These are phyloP conservation scores for Rhorus exstirpatorius DNA, from an alignment of 2,888 invertebrate species.

Conservation along the genomic window DNA sequence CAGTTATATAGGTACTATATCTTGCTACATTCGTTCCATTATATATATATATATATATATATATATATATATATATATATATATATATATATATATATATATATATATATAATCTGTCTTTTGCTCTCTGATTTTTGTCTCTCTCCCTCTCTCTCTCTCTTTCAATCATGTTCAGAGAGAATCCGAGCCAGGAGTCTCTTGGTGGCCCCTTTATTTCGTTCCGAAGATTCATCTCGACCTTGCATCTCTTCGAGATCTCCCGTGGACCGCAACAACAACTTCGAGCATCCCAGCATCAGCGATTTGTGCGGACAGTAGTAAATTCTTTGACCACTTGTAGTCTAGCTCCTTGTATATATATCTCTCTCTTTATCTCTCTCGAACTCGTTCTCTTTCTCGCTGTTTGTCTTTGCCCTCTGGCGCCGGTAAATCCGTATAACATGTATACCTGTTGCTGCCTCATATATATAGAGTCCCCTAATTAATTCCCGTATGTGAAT, in stretches of 20 bases:
- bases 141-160: slow-evolving; percentile 30
- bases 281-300: slow-evolving; percentile 46
- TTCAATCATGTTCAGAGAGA: slow-evolving; percentile 20
- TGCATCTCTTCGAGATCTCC: slow-evolving; percentile 72
- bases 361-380: slow-evolving; percentile 23
- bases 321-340: slow-evolving; percentile 52
- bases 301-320: slow-evolving; percentile 57
- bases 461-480: background rate
- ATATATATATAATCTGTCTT: slow-evolving; percentile 25
- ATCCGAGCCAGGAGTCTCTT: slow-evolving; percentile 36
- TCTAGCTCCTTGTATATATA: slow-evolving; percentile 28
- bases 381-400: slow-evolving; percentile 56
- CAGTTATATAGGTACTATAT: slow-evolving; percentile 62
- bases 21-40: slow-evolving; percentile 56
- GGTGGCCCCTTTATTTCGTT: slow-evolving; percentile 76
- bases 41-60: slow-evolving; percentile 9
- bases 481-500: background rate
- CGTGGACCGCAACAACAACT: slow-evolving; percentile 64
- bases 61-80: slow-evolving; percentile 4
- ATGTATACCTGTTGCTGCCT: slow-evolving; percentile 25
- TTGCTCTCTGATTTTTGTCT: slow-evolving; percentile 25
- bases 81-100: slow-evolving; percentile 12
- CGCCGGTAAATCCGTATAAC: slow-evolving; percentile 70
- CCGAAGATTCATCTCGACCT: slow-evolving; percentile 75
- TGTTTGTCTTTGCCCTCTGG: slow-evolving; percentile 67